Conservation (phyloP, 2,888 invertebrate species). For the Papilio gigon region DNA sequence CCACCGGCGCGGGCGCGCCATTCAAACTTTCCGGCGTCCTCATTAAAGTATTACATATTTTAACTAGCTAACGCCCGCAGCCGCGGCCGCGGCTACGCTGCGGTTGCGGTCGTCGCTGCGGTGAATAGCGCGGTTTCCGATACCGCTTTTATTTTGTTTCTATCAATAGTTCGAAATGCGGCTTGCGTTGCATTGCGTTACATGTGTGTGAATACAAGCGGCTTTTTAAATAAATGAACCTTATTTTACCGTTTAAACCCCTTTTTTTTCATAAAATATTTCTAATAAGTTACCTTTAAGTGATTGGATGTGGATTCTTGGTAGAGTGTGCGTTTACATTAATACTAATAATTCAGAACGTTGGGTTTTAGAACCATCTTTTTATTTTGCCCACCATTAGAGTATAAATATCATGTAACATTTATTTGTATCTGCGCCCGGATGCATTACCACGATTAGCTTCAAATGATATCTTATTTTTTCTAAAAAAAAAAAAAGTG, state of each 20-base stretch:
- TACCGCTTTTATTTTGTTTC: constrained; percentile 27
- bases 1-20: constrained; percentile 42
- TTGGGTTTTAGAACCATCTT: background rate
- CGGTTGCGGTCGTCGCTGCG: constrained; percentile 26
- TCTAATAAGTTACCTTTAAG: constrained; percentile 37
- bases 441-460: background rate
- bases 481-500: too few relatives aligned
- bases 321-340: constrained; percentile 26
- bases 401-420: constrained; percentile 4
- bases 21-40: constrained; percentile 49
- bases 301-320: constrained; percentile 37
- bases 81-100: constrained; percentile 29
- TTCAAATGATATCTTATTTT: background rate
- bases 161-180: constrained; percentile 29
- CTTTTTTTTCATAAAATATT: constrained; percentile 27
- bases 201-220: constrained; percentile 22
- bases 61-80: constrained; percentile 44
- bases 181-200: constrained; percentile 12
- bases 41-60: constrained; percentile 53
- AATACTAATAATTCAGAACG: constrained; percentile 12
- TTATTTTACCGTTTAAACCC: constrained; percentile 30
- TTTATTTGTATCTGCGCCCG: background rate
- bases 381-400: constrained; percentile 1
- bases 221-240: constrained; percentile 38
- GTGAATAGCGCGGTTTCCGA: constrained; percentile 29